A percentile compares a stretch with the other conserved stretches of the same genome.
These are phyloP conservation scores for Leptopilina syphax DNA, from an alignment of 2,888 invertebrate species.

Conservation along the genomic window DNA sequence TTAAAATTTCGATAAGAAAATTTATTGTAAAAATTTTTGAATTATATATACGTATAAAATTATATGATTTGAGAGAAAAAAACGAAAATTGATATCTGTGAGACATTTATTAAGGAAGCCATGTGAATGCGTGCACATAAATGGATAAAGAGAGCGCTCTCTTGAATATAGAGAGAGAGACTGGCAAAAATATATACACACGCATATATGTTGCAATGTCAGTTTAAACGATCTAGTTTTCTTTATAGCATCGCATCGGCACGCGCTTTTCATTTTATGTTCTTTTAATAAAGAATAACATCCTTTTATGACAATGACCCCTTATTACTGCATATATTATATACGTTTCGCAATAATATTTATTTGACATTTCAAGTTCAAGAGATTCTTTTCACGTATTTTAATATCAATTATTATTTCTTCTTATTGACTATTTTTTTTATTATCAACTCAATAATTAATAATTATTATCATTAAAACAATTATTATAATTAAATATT, in stretches of 20 bases:
- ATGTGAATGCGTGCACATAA: conserved; percentile 41
- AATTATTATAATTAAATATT: no score
- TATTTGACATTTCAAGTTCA: conserved; percentile 16
- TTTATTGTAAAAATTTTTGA: no score
- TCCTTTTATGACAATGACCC: conserved; percentile 27
- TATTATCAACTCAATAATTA: no score
- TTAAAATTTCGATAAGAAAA: no score
- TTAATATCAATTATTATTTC: no score
- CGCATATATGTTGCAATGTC: conserved; percentile 8
- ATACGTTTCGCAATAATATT: not conserved
- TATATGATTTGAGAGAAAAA: not conserved
- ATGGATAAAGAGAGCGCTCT: conserved; percentile 47
- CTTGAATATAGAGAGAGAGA: conserved; percentile 32
- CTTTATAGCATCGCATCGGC: not conserved
- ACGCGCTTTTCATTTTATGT: conserved; percentile 24
- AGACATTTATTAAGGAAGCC: conserved; percentile 37
- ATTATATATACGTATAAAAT: no score
- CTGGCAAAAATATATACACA: conserved; percentile 1
- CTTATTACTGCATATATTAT: not conserved
- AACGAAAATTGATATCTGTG: conserved; percentile 27
- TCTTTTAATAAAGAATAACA: conserved; percentile 26
- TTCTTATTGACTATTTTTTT: no score
- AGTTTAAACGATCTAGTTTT: conserved; percentile 20
- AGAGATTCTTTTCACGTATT: not conserved
- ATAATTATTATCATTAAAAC: no score